Evolutionary conservation across 2,797 vertebrate genomes (phyloP).

Genomic region (Holocentrus rufus): DNA sequence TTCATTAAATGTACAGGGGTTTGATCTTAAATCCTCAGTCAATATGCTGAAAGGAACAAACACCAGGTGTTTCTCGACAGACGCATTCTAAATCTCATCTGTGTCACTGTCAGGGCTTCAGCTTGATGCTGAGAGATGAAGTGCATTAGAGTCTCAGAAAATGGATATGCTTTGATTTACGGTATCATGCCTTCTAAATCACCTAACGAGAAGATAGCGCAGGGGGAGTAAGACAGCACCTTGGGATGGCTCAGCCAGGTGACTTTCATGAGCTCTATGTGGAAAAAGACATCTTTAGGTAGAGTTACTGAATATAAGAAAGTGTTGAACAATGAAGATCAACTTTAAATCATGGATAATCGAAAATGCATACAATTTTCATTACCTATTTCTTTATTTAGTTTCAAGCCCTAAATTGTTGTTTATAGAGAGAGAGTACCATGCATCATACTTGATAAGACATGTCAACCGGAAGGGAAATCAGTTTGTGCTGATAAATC

Average conservation of each 20-base stretch:
- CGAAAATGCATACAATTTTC: background rate
- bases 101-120: slow-evolving; percentile 57
- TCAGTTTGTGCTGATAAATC: too few species aligned
- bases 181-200: slow-evolving; percentile 50
- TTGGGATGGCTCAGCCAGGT: slow-evolving; percentile 49
- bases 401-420: slow-evolving; percentile 46
- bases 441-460: too few species aligned
- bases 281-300: slow-evolving; percentile 59
- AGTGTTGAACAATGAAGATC: slow-evolving; percentile 18
- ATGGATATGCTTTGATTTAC: slow-evolving; percentile 70
- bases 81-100: slow-evolving; percentile 34
- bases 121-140: slow-evolving; percentile 64
- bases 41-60: slow-evolving; percentile 31
- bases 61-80: slow-evolving; percentile 55
- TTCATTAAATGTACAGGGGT: slow-evolving; percentile 21
- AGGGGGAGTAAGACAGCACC: slow-evolving; percentile 10
- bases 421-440: slow-evolving; percentile 24
- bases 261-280: slow-evolving; percentile 57
- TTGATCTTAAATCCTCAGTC: slow-evolving; percentile 16
- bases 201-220: slow-evolving; percentile 44
- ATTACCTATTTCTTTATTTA: slow-evolving; percentile 18
- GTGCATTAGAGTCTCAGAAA: slow-evolving; percentile 58
- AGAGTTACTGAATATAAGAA: slow-evolving; percentile 38
- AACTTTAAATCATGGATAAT: background rate
- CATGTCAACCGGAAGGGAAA: too few species aligned